Evolutionary conservation across 2,888 invertebrate species (phyloP).

Genomic region (Hymenopus coronatus): DNA sequence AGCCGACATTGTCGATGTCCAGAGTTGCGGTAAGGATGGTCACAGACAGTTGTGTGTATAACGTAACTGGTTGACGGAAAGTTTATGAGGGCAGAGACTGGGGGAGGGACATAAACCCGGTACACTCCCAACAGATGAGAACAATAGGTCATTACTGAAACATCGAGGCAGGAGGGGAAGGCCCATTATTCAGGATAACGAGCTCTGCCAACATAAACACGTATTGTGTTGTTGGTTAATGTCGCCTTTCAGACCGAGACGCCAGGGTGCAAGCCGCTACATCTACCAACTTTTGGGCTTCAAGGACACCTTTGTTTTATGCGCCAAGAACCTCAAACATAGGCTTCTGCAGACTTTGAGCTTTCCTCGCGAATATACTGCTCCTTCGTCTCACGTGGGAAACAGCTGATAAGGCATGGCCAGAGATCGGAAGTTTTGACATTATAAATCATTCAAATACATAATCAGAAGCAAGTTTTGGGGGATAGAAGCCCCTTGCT

Average conservation of each 20-base stretch:
- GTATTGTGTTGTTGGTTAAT: neutral
- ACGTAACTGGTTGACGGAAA: neutral
- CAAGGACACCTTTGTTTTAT: neutral
- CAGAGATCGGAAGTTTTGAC: too few species aligned
- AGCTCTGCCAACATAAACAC: neutral
- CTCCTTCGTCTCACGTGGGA: too few species aligned
- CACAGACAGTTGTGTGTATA: neutral
- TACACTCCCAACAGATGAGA: neutral
- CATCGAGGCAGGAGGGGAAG: neutral
- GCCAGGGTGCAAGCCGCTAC: neutral
- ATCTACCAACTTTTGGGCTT: neutral
- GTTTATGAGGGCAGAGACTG: neutral
- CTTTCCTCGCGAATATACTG: too few species aligned
- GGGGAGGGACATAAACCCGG: neutral
- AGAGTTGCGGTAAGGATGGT: neutral
- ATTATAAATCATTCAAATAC: too few species aligned
- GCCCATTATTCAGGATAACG: neutral
- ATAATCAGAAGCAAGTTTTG: too few species aligned
- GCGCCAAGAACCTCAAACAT: too few species aligned
- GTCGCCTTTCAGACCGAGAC: neutral
- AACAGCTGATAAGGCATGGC: too few species aligned
- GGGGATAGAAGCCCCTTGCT: too few species aligned
- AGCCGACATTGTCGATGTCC: neutral
- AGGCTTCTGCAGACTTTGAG: too few species aligned
- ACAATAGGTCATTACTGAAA: neutral